Evolutionary conservation across 2,888 invertebrate species (phyloP).

Genomic region (Oscheius sp.): DNA sequence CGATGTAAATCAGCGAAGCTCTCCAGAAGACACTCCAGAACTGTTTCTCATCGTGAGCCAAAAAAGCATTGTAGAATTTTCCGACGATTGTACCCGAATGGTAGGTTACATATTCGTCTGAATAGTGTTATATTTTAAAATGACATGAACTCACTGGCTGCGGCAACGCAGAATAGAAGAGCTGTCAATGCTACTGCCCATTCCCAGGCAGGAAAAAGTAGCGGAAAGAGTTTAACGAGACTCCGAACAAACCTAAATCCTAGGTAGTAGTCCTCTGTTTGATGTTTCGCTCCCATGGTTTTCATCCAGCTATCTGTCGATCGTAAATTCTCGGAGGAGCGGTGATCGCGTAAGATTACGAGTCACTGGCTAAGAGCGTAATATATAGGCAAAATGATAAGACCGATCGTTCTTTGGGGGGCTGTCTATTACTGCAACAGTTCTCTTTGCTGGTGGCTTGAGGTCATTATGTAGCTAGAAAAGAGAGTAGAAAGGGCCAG

Average conservation of each 20-base stretch:
- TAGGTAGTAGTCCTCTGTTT: slow-evolving; percentile 8
- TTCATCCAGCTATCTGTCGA: too few species aligned
- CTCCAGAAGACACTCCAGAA: slow-evolving; percentile 74
- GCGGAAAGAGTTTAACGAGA: slow-evolving; percentile 16
- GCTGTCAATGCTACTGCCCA: slow-evolving; percentile 3
- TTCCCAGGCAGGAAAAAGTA: slow-evolving; percentile 18
- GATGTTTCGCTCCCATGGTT: slow-evolving; percentile 11
- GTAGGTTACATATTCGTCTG: slow-evolving; percentile 77
- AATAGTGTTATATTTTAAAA: slow-evolving; percentile 34
- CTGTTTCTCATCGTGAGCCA: slow-evolving; percentile 75
- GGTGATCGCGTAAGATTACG: too few species aligned
- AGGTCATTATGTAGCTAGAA: background rate
- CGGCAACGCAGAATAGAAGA: slow-evolving; percentile 12
- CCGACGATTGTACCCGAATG: slow-evolving; percentile 78
- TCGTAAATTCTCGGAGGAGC: too few species aligned
- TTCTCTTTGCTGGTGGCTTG: background rate
- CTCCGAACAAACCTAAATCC: slow-evolving; percentile 21
- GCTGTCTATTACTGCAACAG: background rate
- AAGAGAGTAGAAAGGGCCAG: background rate
- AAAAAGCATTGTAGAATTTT: slow-evolving; percentile 77
- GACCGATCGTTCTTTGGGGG: slow-evolving; percentile 11
- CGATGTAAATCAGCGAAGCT: slow-evolving; percentile 72
- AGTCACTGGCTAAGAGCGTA: background rate
- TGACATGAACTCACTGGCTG: background rate
- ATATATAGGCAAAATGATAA: background rate